Evolutionary conservation across 1,140 invertebrate genomes (phyloP).

Genomic region (Atta cephalotes): DNA sequence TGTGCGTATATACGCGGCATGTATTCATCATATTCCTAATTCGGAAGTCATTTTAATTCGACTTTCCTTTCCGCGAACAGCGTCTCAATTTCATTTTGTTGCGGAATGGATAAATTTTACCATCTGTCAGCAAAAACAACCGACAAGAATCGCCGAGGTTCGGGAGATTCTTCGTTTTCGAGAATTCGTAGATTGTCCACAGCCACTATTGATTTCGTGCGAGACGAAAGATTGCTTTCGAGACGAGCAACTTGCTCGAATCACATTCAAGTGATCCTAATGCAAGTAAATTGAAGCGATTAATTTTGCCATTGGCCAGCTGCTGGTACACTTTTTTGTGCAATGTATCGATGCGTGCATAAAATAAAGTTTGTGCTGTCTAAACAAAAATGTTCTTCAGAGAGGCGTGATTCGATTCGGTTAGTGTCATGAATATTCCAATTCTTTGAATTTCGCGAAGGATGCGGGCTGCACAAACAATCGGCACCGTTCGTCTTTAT

Average conservation of each 20-base stretch:
- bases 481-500: neutral
- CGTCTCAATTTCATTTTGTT: conserved; percentile 18
- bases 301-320: conserved; percentile 5
- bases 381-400: neutral
- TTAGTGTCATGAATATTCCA: neutral
- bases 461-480: neutral
- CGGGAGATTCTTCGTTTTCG: neutral
- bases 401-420: conserved; percentile 12
- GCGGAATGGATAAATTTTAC: neutral
- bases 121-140: conserved; percentile 9
- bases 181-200: conserved; percentile 12
- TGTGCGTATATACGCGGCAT: neutral
- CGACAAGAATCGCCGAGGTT: neutral
- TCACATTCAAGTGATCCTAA: conserved; percentile 19
- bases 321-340: neutral
- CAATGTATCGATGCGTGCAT: conserved; percentile 9
- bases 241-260: conserved; percentile 14
- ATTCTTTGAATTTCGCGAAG: conserved; percentile 15
- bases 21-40: neutral
- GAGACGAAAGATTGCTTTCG: neutral
- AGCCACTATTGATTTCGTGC: conserved; percentile 7
- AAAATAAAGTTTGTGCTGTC: conserved; percentile 21
- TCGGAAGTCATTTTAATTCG: neutral
- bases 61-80: neutral
- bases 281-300: conserved; percentile 35